A percentile compares a stretch with the other conserved stretches of the same genome.
Conservation (phyloP, 1,140 invertebrate species). For the Steinernema khuongi region DNA sequence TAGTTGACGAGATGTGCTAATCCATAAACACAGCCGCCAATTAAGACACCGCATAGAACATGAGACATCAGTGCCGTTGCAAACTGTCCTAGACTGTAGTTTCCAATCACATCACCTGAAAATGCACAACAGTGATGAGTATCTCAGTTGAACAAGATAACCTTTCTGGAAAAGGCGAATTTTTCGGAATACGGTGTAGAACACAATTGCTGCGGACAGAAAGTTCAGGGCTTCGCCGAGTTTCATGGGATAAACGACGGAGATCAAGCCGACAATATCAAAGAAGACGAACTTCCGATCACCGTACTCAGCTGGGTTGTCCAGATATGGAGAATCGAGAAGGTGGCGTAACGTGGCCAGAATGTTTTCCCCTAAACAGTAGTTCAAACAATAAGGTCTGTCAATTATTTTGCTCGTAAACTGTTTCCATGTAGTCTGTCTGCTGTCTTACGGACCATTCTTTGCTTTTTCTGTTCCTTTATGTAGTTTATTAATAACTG, state of each 20-base stretch:
- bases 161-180: not conserved
- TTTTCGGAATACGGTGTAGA: not conserved
- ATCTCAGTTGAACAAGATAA: not conserved
- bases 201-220: conserved; percentile 2
- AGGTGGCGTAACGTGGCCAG: conserved; percentile 27
- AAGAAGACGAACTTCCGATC: conserved; percentile 45
- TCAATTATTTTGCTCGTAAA: too few relatives aligned
- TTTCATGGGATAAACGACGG: conserved; percentile 45
- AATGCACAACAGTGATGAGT: not conserved
- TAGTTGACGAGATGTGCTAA: not conserved
- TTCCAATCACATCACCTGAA: not conserved
- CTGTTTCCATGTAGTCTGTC: too few relatives aligned
- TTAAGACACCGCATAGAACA: not conserved
- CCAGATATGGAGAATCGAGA: conserved; percentile 28
- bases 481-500: not conserved
- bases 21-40: conserved; percentile 20
- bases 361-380: conserved; percentile 61
- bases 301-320: conserved; percentile 31
- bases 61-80: not conserved
- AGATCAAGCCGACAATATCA: conserved; percentile 60
- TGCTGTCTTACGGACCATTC: too few relatives aligned
- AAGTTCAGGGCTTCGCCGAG: conserved; percentile 24
- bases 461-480: conserved; percentile 10
- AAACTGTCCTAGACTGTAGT: conserved; percentile 1
- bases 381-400: too few relatives aligned